Conservation (phyloP, 2,113 vertebrate species). For the Nycticryphes semicollaris region DNA sequence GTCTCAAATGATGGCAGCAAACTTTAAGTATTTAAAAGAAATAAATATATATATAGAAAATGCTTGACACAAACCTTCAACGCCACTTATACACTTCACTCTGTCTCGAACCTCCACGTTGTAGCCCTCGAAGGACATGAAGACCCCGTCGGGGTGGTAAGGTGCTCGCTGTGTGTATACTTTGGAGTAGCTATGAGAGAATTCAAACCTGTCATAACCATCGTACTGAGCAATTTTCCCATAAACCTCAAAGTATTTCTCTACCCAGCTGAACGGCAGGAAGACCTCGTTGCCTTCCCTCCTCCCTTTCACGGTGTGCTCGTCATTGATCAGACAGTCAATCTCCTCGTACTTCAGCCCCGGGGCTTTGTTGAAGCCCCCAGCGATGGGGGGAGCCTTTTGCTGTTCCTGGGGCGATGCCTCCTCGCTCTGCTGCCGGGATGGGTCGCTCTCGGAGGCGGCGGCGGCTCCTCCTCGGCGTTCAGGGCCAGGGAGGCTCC, state of each 20-base stretch:
- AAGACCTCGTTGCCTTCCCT: slow-evolving; percentile 89
- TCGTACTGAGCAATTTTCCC: slow-evolving; percentile 90
- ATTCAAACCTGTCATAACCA: slow-evolving; percentile 93
- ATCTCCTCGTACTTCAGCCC: slow-evolving; percentile 90
- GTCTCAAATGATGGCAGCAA: too few relatives aligned
- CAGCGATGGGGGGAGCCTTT: slow-evolving; percentile 81
- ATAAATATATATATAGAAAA: neutral
- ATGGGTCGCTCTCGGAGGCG: neutral
- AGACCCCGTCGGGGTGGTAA: slow-evolving; percentile 93
- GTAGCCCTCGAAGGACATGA: slow-evolving; percentile 99
- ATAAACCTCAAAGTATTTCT: slow-evolving; percentile 97
- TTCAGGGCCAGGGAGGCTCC: neutral
- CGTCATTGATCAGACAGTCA: slow-evolving; percentile 97
- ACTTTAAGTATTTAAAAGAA: neutral
- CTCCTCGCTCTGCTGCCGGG: slow-evolving; percentile 80
- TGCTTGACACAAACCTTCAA: slow-evolving; percentile 83
- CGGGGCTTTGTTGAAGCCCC: slow-evolving; percentile 55
- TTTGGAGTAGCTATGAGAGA: slow-evolving; percentile 98
- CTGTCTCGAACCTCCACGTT: slow-evolving; percentile 96
- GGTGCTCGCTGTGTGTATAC: slow-evolving; percentile 92
- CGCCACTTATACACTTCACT: slow-evolving; percentile 97
- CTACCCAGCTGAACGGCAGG: slow-evolving; percentile 94
- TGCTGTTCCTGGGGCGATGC: slow-evolving; percentile 73
- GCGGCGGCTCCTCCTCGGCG: neutral
- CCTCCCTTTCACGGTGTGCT: slow-evolving; percentile 87